Conservation (phyloP, 2,888 invertebrate species). For the Andrena flavipes region DNA sequence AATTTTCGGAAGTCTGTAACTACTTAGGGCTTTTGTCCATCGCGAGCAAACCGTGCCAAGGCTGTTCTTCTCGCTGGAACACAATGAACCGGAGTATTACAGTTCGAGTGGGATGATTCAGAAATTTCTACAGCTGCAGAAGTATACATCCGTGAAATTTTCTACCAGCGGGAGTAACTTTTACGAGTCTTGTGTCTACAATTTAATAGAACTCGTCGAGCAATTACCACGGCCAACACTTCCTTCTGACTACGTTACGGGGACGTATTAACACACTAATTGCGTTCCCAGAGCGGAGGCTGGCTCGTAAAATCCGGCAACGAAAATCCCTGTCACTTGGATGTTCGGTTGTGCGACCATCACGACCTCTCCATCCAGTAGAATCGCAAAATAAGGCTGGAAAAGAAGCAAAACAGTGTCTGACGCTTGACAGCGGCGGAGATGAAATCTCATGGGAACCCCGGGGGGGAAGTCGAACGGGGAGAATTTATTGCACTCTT, state of each 20-base stretch:
- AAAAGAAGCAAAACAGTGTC: slow-evolving; percentile 35
- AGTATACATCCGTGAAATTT: neutral
- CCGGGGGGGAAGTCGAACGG: neutral
- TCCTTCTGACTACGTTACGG: slow-evolving; percentile 15
- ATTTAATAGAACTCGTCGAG: slow-evolving; percentile 31
- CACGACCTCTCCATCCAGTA: neutral
- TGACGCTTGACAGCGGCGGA: slow-evolving; percentile 24
- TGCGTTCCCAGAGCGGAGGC: slow-evolving; percentile 3
- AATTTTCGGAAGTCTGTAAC: slow-evolving; percentile 23
- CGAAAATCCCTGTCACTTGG: slow-evolving; percentile 20
- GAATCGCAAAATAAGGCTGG: slow-evolving; percentile 19
- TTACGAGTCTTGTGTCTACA: slow-evolving; percentile 17
- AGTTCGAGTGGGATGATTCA: slow-evolving; percentile 45
- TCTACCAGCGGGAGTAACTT: neutral
- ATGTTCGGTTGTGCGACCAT: neutral
- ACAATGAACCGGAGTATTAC: slow-evolving; percentile 45
- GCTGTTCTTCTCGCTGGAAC: slow-evolving; percentile 20
- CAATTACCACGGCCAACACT: slow-evolving; percentile 25
- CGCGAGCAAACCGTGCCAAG: neutral
- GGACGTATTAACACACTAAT: slow-evolving; percentile 30
- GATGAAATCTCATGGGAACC: slow-evolving; percentile 39
- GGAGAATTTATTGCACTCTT: slow-evolving; percentile 36
- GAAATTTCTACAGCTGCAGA: neutral
- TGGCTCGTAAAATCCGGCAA: slow-evolving; percentile 22
- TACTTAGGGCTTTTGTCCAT: slow-evolving; percentile 18